Base-by-base conservation (phyloP, 2,888 invertebrate species). In the Yponomeuta malinellus region DNA sequence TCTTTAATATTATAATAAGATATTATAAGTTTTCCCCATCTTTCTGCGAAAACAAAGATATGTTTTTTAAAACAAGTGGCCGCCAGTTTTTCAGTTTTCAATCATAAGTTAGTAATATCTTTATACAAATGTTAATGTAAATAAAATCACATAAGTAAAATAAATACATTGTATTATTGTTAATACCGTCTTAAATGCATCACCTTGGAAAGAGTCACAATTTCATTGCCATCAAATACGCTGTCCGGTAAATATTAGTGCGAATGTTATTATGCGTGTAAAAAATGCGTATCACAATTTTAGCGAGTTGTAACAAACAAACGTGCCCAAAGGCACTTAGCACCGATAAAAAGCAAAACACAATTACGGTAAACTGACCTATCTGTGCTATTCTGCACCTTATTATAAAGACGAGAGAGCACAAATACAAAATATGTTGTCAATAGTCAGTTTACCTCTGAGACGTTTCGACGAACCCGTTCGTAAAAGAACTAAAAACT, bases 311-410 rank as follows among this genome's bases (percentile, higher is more conserved):
- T 71, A 72, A 15, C 15, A 59, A 59, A 59, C 2, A 15, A 59
- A 12, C 3, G 15, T 68, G 65, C 68, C 70, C 73, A 76, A 70
- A 76, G 75, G 77, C 77, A 77, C 76, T 71, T 74, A 72, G 75
- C 75, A 74, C 73, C 71, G 64, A 69, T 68, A 69, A 63, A 33
- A 69, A 12, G 15, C 71, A 66, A 69, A 66, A 69, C 23, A 23
- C 23, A 23, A 23, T 23, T 23, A 63, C 52, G 15, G 15, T 59
- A 59, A 59, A 59, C 43, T 43, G 43, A 43, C 43, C 43, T 43
- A 43, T 1, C 43, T 8, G 43, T 43, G 43, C 43, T 8, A 43
- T 43, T 43, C 43, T 43, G 43, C 43, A 43, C 43, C 43, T 43
- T 43, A 43, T 43, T 43, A 43, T 43, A 43, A 43, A 43, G 43